phyloP scores from a whole-genome alignment of 2,797 vertebrate genomes.

The Psittacula derbiana region DNA sequence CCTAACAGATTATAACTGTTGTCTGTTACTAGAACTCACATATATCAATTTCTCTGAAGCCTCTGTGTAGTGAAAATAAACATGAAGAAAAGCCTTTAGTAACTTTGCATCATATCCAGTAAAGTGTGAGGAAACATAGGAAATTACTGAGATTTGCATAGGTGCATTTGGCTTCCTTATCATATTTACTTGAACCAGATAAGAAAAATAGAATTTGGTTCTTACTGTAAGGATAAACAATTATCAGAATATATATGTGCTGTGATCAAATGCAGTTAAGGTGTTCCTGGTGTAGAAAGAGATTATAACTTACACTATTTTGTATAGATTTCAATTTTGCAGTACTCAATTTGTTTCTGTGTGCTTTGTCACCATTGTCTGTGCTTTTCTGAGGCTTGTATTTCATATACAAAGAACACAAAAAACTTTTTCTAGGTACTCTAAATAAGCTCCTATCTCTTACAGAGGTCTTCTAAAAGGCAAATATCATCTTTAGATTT shows the following conservation, averaged over 20 bases:
- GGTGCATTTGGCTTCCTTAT: not conserved
- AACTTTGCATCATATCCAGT: not conserved
- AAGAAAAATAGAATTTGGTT: not conserved
- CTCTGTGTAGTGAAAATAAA: not conserved
- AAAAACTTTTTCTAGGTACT: not conserved
- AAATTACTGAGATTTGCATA: not conserved
- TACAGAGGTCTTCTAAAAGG: not conserved
- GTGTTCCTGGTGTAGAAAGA: not conserved
- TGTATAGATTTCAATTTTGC: not conserved
- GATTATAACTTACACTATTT: not conserved
- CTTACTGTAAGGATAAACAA: not conserved
- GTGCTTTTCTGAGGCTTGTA: not conserved
- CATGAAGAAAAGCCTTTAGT: not conserved
- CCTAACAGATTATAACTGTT: slow-evolving; percentile 9
- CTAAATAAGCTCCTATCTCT: not conserved
- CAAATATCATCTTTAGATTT: not conserved
- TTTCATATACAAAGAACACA: not conserved
- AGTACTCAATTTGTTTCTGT: not conserved
- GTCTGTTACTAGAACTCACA: not conserved
- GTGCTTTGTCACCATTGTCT: not conserved
- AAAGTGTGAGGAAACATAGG: not conserved
- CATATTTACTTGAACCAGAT: not conserved
- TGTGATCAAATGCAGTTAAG: not conserved
- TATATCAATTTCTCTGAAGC: not conserved
- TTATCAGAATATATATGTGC: not conserved